A percentile compares a stretch with the other conserved stretches of the same genome.
Evolutionary conservation across 2,888 invertebrate species (phyloP).

Genomic region (Exephanes ischioxanthus): DNA sequence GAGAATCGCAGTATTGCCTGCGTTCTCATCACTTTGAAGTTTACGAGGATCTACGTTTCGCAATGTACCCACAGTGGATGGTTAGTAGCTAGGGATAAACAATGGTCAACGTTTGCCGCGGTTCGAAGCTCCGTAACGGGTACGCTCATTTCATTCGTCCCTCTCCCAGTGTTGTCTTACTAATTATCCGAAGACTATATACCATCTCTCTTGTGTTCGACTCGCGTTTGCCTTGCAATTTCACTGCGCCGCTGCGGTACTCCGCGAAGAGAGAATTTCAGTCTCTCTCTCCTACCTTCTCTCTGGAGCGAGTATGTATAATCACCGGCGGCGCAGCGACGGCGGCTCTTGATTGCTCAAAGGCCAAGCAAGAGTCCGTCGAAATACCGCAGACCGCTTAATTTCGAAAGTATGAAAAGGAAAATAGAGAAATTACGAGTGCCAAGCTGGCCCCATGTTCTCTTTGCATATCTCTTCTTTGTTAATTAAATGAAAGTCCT

Average conservation of each 20-base stretch:
- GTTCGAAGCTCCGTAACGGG: background rate
- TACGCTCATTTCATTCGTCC: constrained; percentile 8
- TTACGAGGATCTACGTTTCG: constrained; percentile 17
- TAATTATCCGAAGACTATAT: constrained; percentile 50
- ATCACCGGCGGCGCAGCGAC: constrained; percentile 1
- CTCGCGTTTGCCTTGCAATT: constrained; percentile 49
- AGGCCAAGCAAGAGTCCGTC: constrained; percentile 9
- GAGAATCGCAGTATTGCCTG: constrained; percentile 9
- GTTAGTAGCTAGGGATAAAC: background rate
- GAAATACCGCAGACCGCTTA: constrained; percentile 7
- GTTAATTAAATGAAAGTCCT: background rate
- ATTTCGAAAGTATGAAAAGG: constrained; percentile 16
- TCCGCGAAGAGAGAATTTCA: constrained; percentile 24
- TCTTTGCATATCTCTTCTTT: background rate
- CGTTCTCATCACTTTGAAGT: constrained; percentile 12
- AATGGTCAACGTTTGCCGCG: constrained; percentile 26
- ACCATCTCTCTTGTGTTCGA: constrained; percentile 19
- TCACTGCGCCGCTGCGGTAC: background rate
- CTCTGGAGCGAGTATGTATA: constrained; percentile 19
- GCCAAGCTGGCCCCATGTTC: background rate
- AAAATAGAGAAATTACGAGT: background rate
- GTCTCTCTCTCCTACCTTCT: background rate
- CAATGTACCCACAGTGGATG: background rate
- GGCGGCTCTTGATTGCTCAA: constrained; percentile 50
- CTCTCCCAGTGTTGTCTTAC: constrained; percentile 31